Conservation (phyloP, 1,140 invertebrate species). For the Zaprionus taronus region DNA sequence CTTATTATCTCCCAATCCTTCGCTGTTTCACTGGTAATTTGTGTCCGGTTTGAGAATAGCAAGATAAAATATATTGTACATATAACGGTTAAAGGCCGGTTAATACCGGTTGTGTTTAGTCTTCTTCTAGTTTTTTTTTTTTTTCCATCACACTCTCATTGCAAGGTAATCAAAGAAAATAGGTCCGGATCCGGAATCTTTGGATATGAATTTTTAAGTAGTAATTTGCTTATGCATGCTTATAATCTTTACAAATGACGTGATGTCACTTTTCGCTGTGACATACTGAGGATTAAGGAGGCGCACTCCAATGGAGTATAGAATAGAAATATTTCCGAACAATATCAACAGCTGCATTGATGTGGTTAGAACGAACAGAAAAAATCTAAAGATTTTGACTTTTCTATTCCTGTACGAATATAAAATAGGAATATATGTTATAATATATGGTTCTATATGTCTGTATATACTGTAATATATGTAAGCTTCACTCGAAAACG, state of each 20-base stretch:
- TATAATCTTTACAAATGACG: slow-evolving; percentile 70
- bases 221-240: slow-evolving; percentile 48
- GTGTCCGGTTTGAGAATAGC: slow-evolving; percentile 58
- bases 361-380: not conserved
- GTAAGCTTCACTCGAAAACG: slow-evolving; percentile 29
- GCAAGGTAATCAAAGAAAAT: slow-evolving; percentile 32
- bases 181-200: slow-evolving; percentile 8
- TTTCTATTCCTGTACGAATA: not conserved
- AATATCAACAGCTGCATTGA: not conserved
- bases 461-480: slow-evolving; percentile 14
- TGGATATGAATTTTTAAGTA: slow-evolving; percentile 66
- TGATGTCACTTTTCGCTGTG: slow-evolving; percentile 42
- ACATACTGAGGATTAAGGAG: not conserved
- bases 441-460: not conserved
- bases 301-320: not conserved
- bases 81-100: slow-evolving; percentile 31
- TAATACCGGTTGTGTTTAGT: slow-evolving; percentile 59
- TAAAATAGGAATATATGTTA: not conserved
- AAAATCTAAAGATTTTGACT: too few species aligned
- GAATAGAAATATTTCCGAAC: not conserved
- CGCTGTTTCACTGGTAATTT: slow-evolving; percentile 50
- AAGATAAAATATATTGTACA: slow-evolving; percentile 26
- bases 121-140: slow-evolving; percentile 26
- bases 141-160: slow-evolving; percentile 9
- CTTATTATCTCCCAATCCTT: slow-evolving; percentile 64